Base-by-base conservation (phyloP, 2,797 vertebrate species). In the Florisuga fusca region DNA sequence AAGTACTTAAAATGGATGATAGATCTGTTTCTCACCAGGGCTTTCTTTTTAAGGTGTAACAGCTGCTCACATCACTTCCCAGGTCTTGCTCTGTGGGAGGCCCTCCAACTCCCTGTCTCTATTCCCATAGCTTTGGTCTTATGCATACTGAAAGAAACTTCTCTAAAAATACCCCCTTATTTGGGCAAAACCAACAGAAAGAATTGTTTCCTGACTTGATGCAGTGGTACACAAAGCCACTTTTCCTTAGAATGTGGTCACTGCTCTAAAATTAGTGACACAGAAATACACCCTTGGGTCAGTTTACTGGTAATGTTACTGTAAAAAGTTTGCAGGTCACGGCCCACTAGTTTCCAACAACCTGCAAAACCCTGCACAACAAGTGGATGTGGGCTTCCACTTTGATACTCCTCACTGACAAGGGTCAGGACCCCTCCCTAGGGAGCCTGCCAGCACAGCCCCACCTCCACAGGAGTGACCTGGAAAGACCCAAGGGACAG, bases 111-210 rank as follows among this genome's bases (percentile, higher is more conserved):
- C 34, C 53, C 50, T n/a, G 79, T 5, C 48, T 73, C 46, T 33
- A 14, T 84, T 95, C 84, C 71, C 57, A 38, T 2, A 93, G 27
- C 48, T 48, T 55, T 45, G 53, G 68, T 80, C 73, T 96, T 76
- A 86, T 33, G 74, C 26, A 33, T 15, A 91, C 12, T 21, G 58
- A 53, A 53, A 76, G 19, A 71, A 79, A 78, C 3, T 38, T 58
- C 13, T 73, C 43, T 45, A n/a, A 67, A 92, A 93, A 78, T 23
- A 85, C 4, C 20, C 94, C 94, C 76, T 84, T 72, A 91, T 34
- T 90, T 89, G 67, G 77, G 73, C 46, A 93, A 96, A 84, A 69
- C 43, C 45, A 90, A 76, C 51, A 83, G 68, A 84, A 87, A 43
- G 26, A 84, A 50, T 13, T 71, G 55, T 74, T 95, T 96, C 72